Base-by-base conservation (phyloP, 2,797 vertebrate genomes). In the Oryzias sinensis region DNA sequence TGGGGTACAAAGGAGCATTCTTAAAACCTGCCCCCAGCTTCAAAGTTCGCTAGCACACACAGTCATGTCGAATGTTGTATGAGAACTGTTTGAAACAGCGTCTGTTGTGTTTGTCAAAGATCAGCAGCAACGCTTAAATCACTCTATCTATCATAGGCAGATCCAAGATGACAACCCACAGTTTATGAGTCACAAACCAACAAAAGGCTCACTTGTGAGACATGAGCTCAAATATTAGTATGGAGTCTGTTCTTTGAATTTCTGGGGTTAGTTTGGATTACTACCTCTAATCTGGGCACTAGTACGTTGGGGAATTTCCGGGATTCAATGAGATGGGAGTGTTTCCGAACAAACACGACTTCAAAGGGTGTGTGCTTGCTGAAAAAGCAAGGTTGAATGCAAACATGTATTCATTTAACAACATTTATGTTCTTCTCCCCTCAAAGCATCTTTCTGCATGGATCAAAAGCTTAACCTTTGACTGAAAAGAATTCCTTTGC, bases 401-500 rank as follows among this genome's bases (percentile, higher is more conserved):
- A 91, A 92, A 90, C 90, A 88, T 76, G 76, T 81, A 87, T 87
- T 89, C 72, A 77, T 85, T 90, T 85, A 83, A 81, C 83, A 80
- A 81, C 78, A 70, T 87, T 78, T 80, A 50, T 76, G 56, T 88
- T 63, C 40, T 72, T 65, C 68, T 62, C 45, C 59, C 67, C 72
- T 86, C 79, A 89, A 89, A 90, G 78, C 77, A 77, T 85, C 79
- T 87, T 80, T 85, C 79, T 79, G 73, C 68, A 65, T 0, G 63
- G 80, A 90, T 93, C 84, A 90, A 86, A 89, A 86, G 86, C 72
- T 72, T 89, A 87, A 92, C 89, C 89, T 87, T 82, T 70, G 84
- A 91, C 87, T 80, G 49, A 24, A 47, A 44, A 87, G 65, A 87
- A 88, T 88, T 88, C 65, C 49, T 54, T 72, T 14, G 45, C 67